Evolutionary conservation across 2,113 vertebrate genomes (phyloP), one percentile per base, ranked within the genome.

Genomic region (Channa argus): DNA sequence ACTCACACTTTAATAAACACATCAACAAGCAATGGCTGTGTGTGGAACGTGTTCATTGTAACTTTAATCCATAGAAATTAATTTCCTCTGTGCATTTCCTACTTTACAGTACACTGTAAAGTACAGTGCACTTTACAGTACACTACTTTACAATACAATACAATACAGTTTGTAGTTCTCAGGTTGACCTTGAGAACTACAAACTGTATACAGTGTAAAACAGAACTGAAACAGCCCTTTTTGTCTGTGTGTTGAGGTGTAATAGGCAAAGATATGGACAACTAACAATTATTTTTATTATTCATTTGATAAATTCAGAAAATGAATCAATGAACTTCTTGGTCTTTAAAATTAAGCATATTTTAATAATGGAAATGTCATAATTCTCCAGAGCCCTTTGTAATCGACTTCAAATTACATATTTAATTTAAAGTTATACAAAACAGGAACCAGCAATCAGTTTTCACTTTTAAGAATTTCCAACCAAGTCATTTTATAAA

Each of bases 1-100:
- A 79, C 79, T 55, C 70, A 14, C 82, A 78, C 76, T 79, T 83
- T 85, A 85, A 55, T 77, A 66, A 55, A 82, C 73, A 80, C 67
- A 86, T 86, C 71, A 84, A 56, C 53, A 71, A 82, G 69, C 66
- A 45, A 36, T 43, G 66, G 64, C 56, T 53, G 63, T 38, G 15
- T 38, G 38, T 63, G 39, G 46, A 76, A 43, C 59, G 7, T 68
- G 51, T 41, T 79, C 60, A 75, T 71, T 79, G 74, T 63, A 66
- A 77, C 67, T 71, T 78, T 50, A 60, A 80, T 75, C 79, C 71
- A 41, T 52, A 54, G 5, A 4, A 76, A 49, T 74, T 74, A 8
- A 61, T 77, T 51, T 82, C 63, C 24, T 53, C 62, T 6, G 45
- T 47, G 66, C 44, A 36, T 80, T 72, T 54, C 13, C 14, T 63